Evolutionary conservation across 2,113 vertebrate species (phyloP), one percentile per base, ranked within the genome.

Genomic region (Notothenia rossii): DNA sequence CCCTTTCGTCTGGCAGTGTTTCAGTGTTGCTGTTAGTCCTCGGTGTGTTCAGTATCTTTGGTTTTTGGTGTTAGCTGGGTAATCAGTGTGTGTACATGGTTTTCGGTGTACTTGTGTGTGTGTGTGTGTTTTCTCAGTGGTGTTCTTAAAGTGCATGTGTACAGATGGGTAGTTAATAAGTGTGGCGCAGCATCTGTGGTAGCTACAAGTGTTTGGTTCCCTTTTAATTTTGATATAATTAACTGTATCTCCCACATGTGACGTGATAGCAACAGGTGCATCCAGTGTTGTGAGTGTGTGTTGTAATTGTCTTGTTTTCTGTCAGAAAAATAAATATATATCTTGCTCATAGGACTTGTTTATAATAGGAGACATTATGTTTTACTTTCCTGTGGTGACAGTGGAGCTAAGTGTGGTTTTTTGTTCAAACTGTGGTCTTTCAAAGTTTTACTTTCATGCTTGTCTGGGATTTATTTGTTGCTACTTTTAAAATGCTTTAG

Each of bases 61-160:
- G 59, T 78, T 72, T 82, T 50, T 65, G 67, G 75, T 81, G 25
- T 61, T 51, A 48, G 49, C 72, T 79, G 49, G 22, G 62, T 87
- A 59, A 45, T 86, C 12, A 10, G 66, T 86, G 43, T 54, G 15
- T 75, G 62, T 55, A 18, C 9, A 56, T 62, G 53, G 36, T 40
- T 40, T 40, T 7, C 36, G 36, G 36, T 40, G 36, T 40, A 40
- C 36, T 1, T 40, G 43, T 54, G 62, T 55, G 33, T 6, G 61
- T 75, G 48, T 75, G 61, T 76, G 59, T 86, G 55, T 88, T 72
- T 77, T 64, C 83, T 74, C 77, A 73, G 77, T 83, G 82, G 80
- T 79, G 62, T 84, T 13, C 43, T 83, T 68, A 53, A 66, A 86
- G 77, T 92, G 79, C 84, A 86, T 89, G 56, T 69, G 67, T 86